These are phyloP conservation scores for Zoanthus solanderi DNA, from an alignment of 92 coral and sea anemone genomes.

Conservation along the genomic window DNA sequence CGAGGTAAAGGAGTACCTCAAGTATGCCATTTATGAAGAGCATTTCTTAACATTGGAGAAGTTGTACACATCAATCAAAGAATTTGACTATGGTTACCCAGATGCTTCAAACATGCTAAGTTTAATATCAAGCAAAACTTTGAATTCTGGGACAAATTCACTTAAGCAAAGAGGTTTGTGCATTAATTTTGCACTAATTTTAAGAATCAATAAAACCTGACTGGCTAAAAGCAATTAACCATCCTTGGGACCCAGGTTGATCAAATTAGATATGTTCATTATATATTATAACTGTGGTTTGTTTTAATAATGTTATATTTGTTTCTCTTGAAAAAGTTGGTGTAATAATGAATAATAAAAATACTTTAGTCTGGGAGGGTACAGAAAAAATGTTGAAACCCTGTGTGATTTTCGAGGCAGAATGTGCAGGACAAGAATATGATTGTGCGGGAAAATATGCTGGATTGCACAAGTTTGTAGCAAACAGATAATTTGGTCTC, in stretches of 20 bases:
- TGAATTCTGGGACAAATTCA: slow-evolving; percentile 56
- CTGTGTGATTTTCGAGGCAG: no score
- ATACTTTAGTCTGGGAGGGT: no score
- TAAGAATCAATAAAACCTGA: neutral
- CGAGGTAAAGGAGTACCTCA: slow-evolving; percentile 59
- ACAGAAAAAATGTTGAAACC: no score
- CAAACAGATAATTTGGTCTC: no score
- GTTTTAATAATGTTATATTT: neutral
- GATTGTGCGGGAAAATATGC: no score
- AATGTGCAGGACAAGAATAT: no score
- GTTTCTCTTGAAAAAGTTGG: neutral
- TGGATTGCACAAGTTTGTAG: no score
- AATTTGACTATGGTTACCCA: slow-evolving; percentile 65
- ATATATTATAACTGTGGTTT: neutral
- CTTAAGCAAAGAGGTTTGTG: slow-evolving; percentile 62
- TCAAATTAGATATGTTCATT: neutral
- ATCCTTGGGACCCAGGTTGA: neutral
- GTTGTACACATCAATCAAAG: slow-evolving; percentile 45
- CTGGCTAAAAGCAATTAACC: neutral
- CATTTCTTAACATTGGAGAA: slow-evolving; percentile 50
- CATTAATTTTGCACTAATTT: neutral
- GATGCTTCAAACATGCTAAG: slow-evolving; percentile 61
- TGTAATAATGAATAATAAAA: no score
- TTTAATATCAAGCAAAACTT: slow-evolving; percentile 22
- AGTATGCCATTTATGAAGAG: slow-evolving; percentile 51